Base-by-base conservation (phyloP, 2,888 invertebrate genomes). In the Itoplectis maculator region DNA sequence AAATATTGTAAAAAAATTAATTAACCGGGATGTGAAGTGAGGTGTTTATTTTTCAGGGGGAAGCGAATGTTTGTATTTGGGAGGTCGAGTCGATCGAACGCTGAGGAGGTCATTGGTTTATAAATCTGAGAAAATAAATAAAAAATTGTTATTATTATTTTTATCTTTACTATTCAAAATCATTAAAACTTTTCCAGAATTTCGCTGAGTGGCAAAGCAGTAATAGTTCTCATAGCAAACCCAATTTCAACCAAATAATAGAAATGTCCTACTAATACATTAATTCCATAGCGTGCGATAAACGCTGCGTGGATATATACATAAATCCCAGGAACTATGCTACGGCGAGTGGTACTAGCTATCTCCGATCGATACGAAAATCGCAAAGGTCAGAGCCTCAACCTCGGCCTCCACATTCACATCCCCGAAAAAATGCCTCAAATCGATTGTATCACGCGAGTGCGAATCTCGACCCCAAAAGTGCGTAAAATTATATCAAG, bases 301-400 rank as follows among this genome's bases (percentile, higher is more conserved):
- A 51, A 47, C 2, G 47, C 15, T 5, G 15, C 23, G 40, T n/a
- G 59, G 61, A 68, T 20, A 61, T 20, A 61, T n/a, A 40, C 29
- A 9, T 37, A 37, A 65, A 35, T 47, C 15, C 40, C n/a, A 35
- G 29, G 72, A 73, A 76, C 56, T 47, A 40, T 49, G 72, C 20
- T 72, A 18, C 51, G 42, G 77, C n/a, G 81, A 73, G 59, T 73
- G 77, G 73, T 68, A 77, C 73, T 37, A 54, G 76, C 59, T 77
- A 73, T 77, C 81, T 73, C 81, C 68, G 81, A 40, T 81, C 81
- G 81, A 81, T 81, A 73, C 77, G 63, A 68, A 54, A 73, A 77
- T 81, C 61, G 42, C 72, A 73, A 61, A 77, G 81, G 73, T 81
- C 81, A 68, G 42, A 42, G 61, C 42, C 56, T 73, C 54, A 20